phyloP scores from a whole-genome alignment of 2,797 vertebrate species.

The Mycteria americana region DNA sequence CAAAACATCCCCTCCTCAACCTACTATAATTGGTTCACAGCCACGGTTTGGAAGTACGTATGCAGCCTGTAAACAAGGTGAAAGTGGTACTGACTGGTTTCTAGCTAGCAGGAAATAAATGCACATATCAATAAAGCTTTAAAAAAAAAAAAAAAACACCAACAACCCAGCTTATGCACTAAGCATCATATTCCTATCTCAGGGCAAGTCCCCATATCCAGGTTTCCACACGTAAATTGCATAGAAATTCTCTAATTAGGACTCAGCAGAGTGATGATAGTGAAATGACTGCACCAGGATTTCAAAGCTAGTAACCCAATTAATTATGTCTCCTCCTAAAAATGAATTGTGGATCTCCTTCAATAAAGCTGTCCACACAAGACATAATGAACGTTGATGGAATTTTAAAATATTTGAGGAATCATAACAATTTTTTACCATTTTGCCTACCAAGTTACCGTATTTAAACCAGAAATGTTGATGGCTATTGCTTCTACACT shows the following conservation, averaged over 20 bases:
- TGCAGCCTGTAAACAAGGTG: not conserved
- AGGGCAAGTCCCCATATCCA: not conserved
- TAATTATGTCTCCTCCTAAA: constrained; percentile 1
- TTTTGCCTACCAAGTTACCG: not conserved
- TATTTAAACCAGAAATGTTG: not conserved
- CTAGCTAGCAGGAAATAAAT: not conserved
- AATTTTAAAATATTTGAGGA: not conserved
- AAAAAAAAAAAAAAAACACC: too few relatives aligned
- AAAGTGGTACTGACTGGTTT: not conserved
- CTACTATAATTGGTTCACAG: not conserved
- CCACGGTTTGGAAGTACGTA: not conserved
- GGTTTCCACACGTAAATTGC: not conserved
- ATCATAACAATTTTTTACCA: not conserved
- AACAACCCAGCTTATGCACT: not conserved
- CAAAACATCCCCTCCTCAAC: not conserved
- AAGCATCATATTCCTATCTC: not conserved
- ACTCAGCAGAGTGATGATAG: not conserved
- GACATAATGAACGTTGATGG: not conserved
- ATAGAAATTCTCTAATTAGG: constrained; percentile 2
- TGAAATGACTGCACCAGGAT: not conserved
- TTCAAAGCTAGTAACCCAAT: not conserved
- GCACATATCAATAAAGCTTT: not conserved
- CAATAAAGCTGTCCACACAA: not conserved
- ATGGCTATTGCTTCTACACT: not conserved
- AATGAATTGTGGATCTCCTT: not conserved